These are phyloP conservation scores for Coranthus polyacanthus DNA, from an alignment of 2,797 vertebrate genomes.

Conservation along the genomic window DNA sequence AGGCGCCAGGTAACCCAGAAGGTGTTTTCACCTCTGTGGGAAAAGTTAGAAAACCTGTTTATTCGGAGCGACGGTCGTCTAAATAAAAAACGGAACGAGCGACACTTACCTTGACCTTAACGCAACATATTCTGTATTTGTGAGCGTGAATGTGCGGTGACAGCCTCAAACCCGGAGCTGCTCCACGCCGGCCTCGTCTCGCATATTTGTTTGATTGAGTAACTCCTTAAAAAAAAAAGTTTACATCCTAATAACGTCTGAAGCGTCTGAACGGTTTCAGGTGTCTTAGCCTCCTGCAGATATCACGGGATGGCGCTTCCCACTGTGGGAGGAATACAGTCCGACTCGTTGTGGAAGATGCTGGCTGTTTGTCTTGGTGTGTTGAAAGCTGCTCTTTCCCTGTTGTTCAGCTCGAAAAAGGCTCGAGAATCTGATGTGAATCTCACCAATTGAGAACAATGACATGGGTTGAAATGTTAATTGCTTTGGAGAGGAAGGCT, in stretches of 20 bases:
- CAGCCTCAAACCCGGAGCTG: conserved; percentile 34
- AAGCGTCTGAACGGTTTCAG: too few species aligned
- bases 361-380: conserved; percentile 20
- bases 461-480: neutral
- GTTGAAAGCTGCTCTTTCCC: conserved; percentile 11
- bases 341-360: too few species aligned
- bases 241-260: conserved; percentile 15
- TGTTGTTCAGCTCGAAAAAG: neutral
- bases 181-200: conserved; percentile 14
- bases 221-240: conserved; percentile 38
- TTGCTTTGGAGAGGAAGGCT: neutral
- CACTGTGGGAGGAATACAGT: neutral
- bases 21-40: conserved; percentile 16
- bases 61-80: neutral
- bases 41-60: conserved; percentile 31
- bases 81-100: neutral
- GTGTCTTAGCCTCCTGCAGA: too few species aligned
- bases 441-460: neutral
- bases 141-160: conserved; percentile 27
- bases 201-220: neutral
- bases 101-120: neutral
- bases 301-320: neutral
- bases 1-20: conserved; percentile 44
- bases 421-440: neutral
- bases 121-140: conserved; percentile 32